A percentile compares a stretch with the other conserved stretches of the same genome.
phyloP scores from a whole-genome alignment of 2,113 vertebrate genomes.

The Ovibos moschatus region DNA sequence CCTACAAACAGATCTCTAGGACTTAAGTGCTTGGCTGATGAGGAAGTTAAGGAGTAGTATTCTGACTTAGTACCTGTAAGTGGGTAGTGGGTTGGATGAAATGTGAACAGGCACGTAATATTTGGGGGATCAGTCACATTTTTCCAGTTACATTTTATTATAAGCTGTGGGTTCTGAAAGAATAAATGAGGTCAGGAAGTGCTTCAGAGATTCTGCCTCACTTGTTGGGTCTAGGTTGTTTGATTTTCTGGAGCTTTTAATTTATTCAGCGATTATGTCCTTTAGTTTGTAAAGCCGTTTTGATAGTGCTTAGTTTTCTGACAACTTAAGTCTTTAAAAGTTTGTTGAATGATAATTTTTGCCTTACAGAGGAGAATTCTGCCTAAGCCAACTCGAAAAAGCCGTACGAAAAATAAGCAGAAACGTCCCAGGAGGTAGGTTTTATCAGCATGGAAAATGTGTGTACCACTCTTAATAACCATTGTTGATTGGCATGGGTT shows the following conservation, averaged over 20 bases:
- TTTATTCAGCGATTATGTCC: accelerated
- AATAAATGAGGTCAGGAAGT: too few relatives aligned
- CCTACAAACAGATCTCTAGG: accelerated
- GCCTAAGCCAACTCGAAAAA: conserved; percentile 98
- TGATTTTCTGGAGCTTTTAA: too few relatives aligned
- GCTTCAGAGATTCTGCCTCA: background rate
- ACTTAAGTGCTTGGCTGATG: accelerated
- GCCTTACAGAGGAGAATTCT: conserved; percentile 93
- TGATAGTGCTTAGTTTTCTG: background rate
- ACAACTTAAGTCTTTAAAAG: too few relatives aligned
- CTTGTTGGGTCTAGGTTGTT: background rate
- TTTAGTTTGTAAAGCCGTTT: background rate
- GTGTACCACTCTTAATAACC: accelerated
- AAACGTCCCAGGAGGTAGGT: conserved; percentile 96
- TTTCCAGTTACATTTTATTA: background rate
- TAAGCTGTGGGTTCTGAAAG: background rate
- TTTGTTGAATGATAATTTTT: background rate
- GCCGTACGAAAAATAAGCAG: conserved; percentile 97
- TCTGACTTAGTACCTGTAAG: accelerated
- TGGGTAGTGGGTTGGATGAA: too few relatives aligned
- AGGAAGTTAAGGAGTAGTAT: too few relatives aligned
- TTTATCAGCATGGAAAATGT: accelerated
- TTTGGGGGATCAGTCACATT: background rate
- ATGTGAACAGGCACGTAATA: background rate
- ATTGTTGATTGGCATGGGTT: accelerated